Percentiles rank a stretch among this genome's conserved stretches.
Conservation (phyloP, 2,888 invertebrate species). For the Zygaena filipendulae region DNA sequence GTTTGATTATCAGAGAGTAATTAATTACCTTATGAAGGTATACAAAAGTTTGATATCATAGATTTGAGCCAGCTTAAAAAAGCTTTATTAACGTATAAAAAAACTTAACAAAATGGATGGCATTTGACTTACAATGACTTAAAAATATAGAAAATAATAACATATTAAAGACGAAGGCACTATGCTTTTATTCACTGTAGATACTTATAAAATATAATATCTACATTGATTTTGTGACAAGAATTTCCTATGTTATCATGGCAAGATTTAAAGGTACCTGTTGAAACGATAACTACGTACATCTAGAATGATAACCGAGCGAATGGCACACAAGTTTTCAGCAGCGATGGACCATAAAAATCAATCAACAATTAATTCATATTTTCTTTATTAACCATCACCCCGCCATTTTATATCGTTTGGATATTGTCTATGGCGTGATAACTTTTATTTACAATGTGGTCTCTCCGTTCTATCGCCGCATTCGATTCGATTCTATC, state of each 20-base stretch:
- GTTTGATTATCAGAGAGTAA: no score
- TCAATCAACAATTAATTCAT: no score
- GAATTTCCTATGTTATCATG: constrained; percentile 65
- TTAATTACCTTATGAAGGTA: no score
- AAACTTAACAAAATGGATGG: constrained; percentile 70
- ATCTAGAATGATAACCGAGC: constrained; percentile 58
- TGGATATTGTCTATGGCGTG: constrained; percentile 54
- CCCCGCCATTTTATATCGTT: constrained; percentile 31
- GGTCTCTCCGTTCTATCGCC: constrained; percentile 30
- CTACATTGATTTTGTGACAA: constrained; percentile 59
- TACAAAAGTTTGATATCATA: no score
- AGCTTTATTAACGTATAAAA: constrained; percentile 28
- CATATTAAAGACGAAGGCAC: constrained; percentile 57
- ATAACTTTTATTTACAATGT: constrained; percentile 52
- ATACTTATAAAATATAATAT: constrained; percentile 24
- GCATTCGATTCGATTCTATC: constrained; percentile 34
- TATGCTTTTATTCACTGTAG: constrained; percentile 46
- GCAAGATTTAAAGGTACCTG: constrained; percentile 69
- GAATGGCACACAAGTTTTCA: constrained; percentile 62
- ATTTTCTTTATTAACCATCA: constrained; percentile 43
- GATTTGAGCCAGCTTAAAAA: constrained; percentile 65
- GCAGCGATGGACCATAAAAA: no score
- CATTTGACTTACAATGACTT: constrained; percentile 69
- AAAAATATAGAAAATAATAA: constrained; percentile 53
- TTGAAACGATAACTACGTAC: constrained; percentile 58